Conservation (phyloP, 2,797 vertebrate species). For the Hephaestus fuliginosus region DNA sequence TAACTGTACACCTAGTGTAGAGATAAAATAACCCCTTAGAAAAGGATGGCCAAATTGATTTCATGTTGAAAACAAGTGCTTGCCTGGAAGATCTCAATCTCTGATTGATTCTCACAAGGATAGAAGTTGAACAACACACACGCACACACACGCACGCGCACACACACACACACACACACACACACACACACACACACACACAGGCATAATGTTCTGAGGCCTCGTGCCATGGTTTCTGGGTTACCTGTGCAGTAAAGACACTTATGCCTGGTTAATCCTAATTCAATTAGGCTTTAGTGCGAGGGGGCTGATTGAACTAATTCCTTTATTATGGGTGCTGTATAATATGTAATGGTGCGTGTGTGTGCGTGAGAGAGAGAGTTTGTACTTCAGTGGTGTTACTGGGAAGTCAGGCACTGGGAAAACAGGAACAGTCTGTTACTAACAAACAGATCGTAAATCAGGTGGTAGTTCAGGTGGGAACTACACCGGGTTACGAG, state of each 20-base stretch:
- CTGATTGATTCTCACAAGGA: background rate
- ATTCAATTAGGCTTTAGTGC: conserved; percentile 87
- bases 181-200: conserved; percentile 20
- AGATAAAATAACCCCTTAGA: background rate
- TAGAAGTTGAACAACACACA: background rate
- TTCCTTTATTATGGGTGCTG: conserved; percentile 71
- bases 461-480: conserved; percentile 46
- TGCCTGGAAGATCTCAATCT: background rate
- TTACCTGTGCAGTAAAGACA: conserved; percentile 71
- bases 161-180: conserved; percentile 11
- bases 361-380: conserved; percentile 40
- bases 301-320: conserved; percentile 69
- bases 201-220: conserved; percentile 12
- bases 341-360: conserved; percentile 61
- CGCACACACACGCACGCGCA: conserved; percentile 3
- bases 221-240: conserved; percentile 82
- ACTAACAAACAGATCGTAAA: conserved; percentile 73
- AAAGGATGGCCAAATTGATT: background rate
- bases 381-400: conserved; percentile 36
- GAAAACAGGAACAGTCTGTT: conserved; percentile 70
- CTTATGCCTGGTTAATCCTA: conserved; percentile 66
- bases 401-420: conserved; percentile 48
- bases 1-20: background rate
- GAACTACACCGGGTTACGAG: conserved; percentile 18
- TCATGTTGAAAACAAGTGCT: background rate